Evolutionary conservation across 2,888 invertebrate genomes (phyloP), one percentile per base, ranked within the genome.

Genomic region (Xanthorhoe designata): DNA sequence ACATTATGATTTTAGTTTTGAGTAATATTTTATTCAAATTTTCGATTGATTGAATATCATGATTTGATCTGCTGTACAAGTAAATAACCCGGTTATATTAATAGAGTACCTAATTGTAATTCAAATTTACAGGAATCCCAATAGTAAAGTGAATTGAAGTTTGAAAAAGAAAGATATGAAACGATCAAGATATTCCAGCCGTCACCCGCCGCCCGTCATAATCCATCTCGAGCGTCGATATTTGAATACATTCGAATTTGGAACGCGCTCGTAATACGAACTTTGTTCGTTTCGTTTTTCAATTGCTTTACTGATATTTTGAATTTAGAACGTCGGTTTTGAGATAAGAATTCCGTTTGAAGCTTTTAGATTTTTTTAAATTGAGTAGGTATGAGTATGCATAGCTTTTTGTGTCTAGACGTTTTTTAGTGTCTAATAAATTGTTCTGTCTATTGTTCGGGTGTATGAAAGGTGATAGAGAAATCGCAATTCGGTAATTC

Each of bases 1-100:
- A 87, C 84, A 89, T 89, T 91, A 91, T 91, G 89, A 89, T 89
- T 92, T 90, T 90, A 88, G 85, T 84, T 90, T 91, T 82, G 85
- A 86, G 85, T 90, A 89, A 91, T 92, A 91, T 91, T 92, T 91
- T 92, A 92, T 92, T 92, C 84, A 92, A 91, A 92, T 92, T 87
- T 82, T 81, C 76, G 81, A 80, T 88, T 91, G 92, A 92, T 92
- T 91, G 90, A 92, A 89, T 90, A 89, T 86, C 86, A 87, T 83
- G 75, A 79, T 81, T 84, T 78, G 83, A 82, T 81, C 80, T 77
- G 80, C 79, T 78, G 84, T 82, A 82, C 80, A 68, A 66, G 70
- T 72, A 64, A 70, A 66, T 71, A 64, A 57, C 53, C 55, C 78
- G 76, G 80, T 81, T 78, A 78, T 82, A 67, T 35, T 62, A 81